A percentile compares a stretch with the other conserved stretches of the same genome.
These are phyloP conservation scores for Acestrorhynchus altus DNA, from an alignment of 2,797 vertebrate genomes.

Conservation along the genomic window DNA sequence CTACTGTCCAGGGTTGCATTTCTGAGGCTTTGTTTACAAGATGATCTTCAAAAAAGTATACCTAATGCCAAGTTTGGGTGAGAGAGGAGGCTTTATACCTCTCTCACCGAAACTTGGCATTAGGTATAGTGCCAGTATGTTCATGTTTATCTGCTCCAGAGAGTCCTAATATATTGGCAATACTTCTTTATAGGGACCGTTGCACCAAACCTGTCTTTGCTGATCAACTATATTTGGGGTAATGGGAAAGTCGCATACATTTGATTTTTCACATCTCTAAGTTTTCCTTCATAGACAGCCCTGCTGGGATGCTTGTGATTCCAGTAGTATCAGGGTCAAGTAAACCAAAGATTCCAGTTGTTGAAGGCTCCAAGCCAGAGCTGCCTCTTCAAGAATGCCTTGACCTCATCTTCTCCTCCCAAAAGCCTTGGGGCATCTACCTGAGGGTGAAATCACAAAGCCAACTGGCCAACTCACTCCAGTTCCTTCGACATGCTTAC, in stretches of 20 bases:
- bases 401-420: conserved; percentile 58
- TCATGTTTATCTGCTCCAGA: too few species aligned
- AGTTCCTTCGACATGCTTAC: conserved; percentile 67
- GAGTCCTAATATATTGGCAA: too few species aligned
- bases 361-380: conserved; percentile 54
- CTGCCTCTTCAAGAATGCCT: conserved; percentile 68
- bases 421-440: conserved; percentile 73
- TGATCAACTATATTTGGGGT: background rate
- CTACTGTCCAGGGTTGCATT: too few species aligned
- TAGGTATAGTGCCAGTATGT: too few species aligned
- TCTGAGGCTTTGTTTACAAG: too few species aligned
- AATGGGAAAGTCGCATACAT: background rate
- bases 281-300: conserved; percentile 63
- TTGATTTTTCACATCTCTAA: too few species aligned
- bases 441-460: conserved; percentile 66
- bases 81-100: too few species aligned
- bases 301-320: conserved; percentile 78
- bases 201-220: too few species aligned
- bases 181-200: too few species aligned
- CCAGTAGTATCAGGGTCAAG: conserved; percentile 55
- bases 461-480: conserved; percentile 74
- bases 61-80: too few species aligned
- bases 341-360: conserved; percentile 57
- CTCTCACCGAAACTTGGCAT: too few species aligned
- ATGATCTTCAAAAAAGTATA: too few species aligned